Conservation (phyloP, 64 coral and sea anemone genomes). For the Montipora capricornis region DNA sequence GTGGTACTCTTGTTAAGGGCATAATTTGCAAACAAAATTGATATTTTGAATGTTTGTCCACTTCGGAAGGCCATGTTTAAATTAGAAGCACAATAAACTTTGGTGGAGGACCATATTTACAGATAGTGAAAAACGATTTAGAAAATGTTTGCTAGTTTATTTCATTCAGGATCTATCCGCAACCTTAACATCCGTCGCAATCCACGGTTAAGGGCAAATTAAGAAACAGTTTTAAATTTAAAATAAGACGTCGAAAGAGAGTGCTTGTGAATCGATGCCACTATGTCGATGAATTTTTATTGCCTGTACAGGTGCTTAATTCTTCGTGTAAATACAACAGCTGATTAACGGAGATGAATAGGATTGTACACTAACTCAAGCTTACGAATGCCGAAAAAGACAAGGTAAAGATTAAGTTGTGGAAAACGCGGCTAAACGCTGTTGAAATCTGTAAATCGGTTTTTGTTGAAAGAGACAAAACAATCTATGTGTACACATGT, state of each 20-base stretch:
- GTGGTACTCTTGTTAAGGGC: slow-evolving; percentile 73
- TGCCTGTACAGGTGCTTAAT: slow-evolving; percentile 33
- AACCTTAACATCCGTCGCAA: not conserved
- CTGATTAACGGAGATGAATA: not conserved
- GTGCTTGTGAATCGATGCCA: not conserved
- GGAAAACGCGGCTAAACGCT: not conserved
- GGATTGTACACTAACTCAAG: not conserved
- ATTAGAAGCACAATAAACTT: not conserved
- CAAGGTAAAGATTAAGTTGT: not conserved
- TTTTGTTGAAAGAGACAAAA: slow-evolving; percentile 37
- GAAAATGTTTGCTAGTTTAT: not conserved
- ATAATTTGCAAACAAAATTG: slow-evolving; percentile 3
- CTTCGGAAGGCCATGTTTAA: not conserved
- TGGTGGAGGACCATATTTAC: not conserved
- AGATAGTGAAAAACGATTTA: not conserved
- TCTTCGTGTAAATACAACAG: slow-evolving; percentile 26
- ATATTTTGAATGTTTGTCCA: not conserved
- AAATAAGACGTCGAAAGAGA: slow-evolving; percentile 36
- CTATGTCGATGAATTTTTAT: slow-evolving; percentile 5
- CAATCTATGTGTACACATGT: slow-evolving; percentile 15
- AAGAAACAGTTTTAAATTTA: slow-evolving; percentile 38
- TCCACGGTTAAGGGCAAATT: slow-evolving; percentile 4
- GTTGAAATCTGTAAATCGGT: slow-evolving; percentile 31
- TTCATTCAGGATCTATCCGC: not conserved
- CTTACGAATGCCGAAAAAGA: not conserved